Evolutionary conservation across 2,888 invertebrate species (phyloP), one percentile per base, ranked within the genome.

Genomic region (Aporophyla lueneburgensis): DNA sequence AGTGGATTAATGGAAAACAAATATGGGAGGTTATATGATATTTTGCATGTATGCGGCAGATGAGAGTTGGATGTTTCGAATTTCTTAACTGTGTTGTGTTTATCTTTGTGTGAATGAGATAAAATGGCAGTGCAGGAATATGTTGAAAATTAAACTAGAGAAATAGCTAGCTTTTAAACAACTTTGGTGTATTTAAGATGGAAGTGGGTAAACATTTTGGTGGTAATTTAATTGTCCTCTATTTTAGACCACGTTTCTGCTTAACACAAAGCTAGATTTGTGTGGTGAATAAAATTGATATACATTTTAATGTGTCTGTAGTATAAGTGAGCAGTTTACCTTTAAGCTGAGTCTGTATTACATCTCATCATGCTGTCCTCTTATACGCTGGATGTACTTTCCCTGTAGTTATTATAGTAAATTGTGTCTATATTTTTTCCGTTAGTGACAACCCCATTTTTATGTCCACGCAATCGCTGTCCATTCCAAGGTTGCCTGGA

Each of bases 1-100:
- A 88, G 85, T 85, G 89, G 89, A 91, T 91, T 92, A 92, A 92
- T 92, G 90, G 89, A 88, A 91, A 91, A 89, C 92, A 92, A 92
- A 92, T 91, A 92, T 88, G 87, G 68, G 81, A 79, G 84, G 87
- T 88, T 88, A 89, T 87, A 88, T 78, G 83, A 86, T 89, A 88
- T 88, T 87, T 89, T 85, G 76, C 85, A 85, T 88, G 80, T 77
- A 65, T 40, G 74, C 40, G 72, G 63, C 69, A 79, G 74, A 78
- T 76, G 67, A 62, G 61, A 71, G 76, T 76, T 74, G 63, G 21
- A 81, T 86, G 78, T 83, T 80, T 68, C 73, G 62, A 80, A 85
- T 87, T 78, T 84, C 85, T 89, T 86, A 71, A 65, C 33, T 69
- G 71, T 72, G 54, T 65, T 69, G 21, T 78, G 71, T 80, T 76